A percentile compares a stretch with the other conserved stretches of the same genome.
These are phyloP conservation scores for Sussaba pulchella DNA, from an alignment of 2,888 invertebrate species.

Conservation along the genomic window DNA sequence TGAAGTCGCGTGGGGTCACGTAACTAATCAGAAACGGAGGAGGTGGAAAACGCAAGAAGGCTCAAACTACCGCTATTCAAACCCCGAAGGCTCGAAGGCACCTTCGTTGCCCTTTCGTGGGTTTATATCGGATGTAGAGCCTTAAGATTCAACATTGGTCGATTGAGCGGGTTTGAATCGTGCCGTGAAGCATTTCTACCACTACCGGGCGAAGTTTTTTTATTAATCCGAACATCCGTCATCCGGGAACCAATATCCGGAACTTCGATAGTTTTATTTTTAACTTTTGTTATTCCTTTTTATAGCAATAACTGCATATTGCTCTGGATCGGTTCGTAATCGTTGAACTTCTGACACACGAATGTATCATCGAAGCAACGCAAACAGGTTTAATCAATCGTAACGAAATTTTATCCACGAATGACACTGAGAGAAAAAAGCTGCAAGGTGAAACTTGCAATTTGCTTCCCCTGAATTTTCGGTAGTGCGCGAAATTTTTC, in stretches of 20 bases:
- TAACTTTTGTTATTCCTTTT: neutral
- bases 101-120: constrained; percentile 24
- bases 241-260: constrained; percentile 26
- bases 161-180: constrained; percentile 16
- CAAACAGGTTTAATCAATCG: too few species aligned
- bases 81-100: constrained; percentile 28
- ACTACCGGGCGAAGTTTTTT: too few species aligned
- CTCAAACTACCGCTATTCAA: constrained; percentile 43
- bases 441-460: too few species aligned
- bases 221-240: constrained; percentile 10
- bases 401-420: too few species aligned
- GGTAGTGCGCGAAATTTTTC: constrained; percentile 9
- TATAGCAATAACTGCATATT: too few species aligned
- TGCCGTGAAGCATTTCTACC: constrained; percentile 25
- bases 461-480: too few species aligned
- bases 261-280: neutral
- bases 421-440: constrained; percentile 29
- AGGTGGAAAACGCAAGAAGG: constrained; percentile 34
- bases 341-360: too few species aligned
- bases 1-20: constrained; percentile 57
- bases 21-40: constrained; percentile 66
- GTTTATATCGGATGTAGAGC: constrained; percentile 28
- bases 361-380: too few species aligned
- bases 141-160: constrained; percentile 16
- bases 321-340: too few species aligned